phyloP scores from a whole-genome alignment of 1,140 invertebrate genomes.

The Pseudomyrmex gracilis region DNA sequence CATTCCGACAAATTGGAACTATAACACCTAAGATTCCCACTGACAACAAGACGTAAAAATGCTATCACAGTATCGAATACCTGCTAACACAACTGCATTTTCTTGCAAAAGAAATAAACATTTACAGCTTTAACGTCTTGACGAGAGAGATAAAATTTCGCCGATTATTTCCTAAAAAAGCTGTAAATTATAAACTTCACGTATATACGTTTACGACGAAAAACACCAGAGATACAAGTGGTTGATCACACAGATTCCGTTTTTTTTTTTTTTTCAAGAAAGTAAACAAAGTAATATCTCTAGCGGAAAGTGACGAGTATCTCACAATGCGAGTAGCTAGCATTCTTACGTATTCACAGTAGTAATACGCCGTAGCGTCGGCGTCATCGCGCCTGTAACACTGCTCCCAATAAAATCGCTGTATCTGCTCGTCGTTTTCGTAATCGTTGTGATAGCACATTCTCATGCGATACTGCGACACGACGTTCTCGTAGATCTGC shows the following conservation, averaged over 20 bases:
- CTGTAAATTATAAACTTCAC: background rate
- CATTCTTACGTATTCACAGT: conserved; percentile 85
- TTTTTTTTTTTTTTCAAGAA: background rate
- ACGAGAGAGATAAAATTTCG: background rate
- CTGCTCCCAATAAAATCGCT: conserved; percentile 85
- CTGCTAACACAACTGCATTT: conserved; percentile 1
- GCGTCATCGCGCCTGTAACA: conserved; percentile 81
- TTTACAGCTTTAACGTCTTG: background rate
- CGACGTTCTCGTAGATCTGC: conserved; percentile 84
- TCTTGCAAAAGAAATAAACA: background rate
- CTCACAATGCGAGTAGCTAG: background rate
- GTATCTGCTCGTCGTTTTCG: conserved; percentile 85
- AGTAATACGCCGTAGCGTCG: conserved; percentile 84
- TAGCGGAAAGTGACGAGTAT: background rate
- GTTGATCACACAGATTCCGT: background rate
- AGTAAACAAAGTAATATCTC: conserved; percentile 33
- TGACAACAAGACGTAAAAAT: background rate
- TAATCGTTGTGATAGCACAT: conserved; percentile 85
- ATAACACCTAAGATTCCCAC: background rate
- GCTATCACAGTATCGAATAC: background rate
- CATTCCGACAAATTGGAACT: background rate
- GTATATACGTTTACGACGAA: background rate
- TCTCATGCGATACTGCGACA: conserved; percentile 83
- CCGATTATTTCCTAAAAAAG: background rate
- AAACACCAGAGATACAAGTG: background rate